Percentiles rank a stretch among this genome's conserved stretches.
phyloP scores from a whole-genome alignment of 2,888 invertebrate genomes.

The Crossocerus cetratus region DNA sequence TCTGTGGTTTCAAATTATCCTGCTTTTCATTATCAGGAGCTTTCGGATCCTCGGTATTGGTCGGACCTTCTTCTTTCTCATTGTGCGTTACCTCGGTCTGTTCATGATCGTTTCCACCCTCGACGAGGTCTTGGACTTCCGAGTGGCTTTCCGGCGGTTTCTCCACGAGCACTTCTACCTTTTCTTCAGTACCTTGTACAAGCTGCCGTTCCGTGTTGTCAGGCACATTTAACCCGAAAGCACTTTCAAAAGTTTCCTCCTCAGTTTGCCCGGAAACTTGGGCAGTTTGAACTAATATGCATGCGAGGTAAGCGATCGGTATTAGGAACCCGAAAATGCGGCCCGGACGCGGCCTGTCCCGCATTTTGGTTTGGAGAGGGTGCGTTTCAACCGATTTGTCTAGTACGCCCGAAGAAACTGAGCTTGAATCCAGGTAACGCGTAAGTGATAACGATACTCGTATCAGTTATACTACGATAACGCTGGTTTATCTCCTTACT shows the following conservation, averaged over 20 bases:
- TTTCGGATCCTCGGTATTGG: not conserved
- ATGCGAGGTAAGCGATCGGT: constrained; percentile 14
- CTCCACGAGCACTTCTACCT: not conserved
- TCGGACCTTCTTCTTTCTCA: not conserved
- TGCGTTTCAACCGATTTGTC: constrained; percentile 51
- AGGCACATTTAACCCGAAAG: constrained; percentile 53
- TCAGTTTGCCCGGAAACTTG: constrained; percentile 28
- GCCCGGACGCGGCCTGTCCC: constrained; percentile 21
- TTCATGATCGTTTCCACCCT: not conserved
- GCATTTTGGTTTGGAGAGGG: constrained; percentile 44
- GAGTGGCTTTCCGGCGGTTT: not conserved
- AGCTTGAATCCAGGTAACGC: constrained; percentile 46
- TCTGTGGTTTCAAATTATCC: constrained; percentile 5
- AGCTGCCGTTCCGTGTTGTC: constrained; percentile 26
- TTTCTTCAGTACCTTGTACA: not conserved
- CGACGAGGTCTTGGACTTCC: constrained; percentile 59
- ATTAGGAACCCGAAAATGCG: constrained; percentile 26
- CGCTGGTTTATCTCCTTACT: constrained; percentile 64
- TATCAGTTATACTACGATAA: constrained; percentile 67
- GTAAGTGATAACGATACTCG: constrained; percentile 62
- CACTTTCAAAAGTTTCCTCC: constrained; percentile 61
- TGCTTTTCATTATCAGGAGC: not conserved
- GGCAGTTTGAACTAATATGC: constrained; percentile 5
- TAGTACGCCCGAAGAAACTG: constrained; percentile 55
- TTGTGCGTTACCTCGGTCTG: constrained; percentile 12